Percentiles rank a stretch among this genome's conserved stretches.
These are phyloP conservation scores for Aquatica leii DNA, from an alignment of 2,888 invertebrate species.

Conservation along the genomic window DNA sequence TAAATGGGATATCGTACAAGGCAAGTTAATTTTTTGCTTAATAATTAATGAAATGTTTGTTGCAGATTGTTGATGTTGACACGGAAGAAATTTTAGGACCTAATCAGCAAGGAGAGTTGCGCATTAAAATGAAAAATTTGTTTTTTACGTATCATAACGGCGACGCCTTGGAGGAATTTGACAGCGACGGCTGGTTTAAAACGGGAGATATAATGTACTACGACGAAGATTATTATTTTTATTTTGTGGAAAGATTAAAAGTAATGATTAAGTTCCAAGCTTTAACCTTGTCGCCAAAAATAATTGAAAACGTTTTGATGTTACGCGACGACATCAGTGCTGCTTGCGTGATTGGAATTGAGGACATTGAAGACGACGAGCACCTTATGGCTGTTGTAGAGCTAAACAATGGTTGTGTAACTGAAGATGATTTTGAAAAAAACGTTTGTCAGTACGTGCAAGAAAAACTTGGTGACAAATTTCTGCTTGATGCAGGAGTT, in stretches of 20 bases:
- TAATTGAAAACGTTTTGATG: slow-evolving; percentile 45
- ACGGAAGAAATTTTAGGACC: slow-evolving; percentile 60
- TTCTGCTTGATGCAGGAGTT: too few species aligned
- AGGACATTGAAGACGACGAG: too few species aligned
- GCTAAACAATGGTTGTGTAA: too few species aligned
- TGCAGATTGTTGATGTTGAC: slow-evolving; percentile 58
- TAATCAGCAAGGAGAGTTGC: slow-evolving; percentile 63
- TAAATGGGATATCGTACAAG: too few species aligned
- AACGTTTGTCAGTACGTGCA: too few species aligned
- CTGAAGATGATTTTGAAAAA: too few species aligned
- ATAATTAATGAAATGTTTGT: too few species aligned
- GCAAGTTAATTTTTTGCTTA: too few species aligned
- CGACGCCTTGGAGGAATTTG: slow-evolving; percentile 59
- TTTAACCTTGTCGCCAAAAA: slow-evolving; percentile 60
- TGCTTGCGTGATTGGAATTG: too few species aligned
- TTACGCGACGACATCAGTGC: too few species aligned
- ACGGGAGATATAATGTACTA: slow-evolving; percentile 65
- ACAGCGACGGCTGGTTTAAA: slow-evolving; percentile 62
- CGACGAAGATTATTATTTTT: slow-evolving; percentile 62
- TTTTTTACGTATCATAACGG: slow-evolving; percentile 62
- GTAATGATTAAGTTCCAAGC: slow-evolving; percentile 63
- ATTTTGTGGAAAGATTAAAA: slow-evolving; percentile 63
- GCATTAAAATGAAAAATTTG: slow-evolving; percentile 57
- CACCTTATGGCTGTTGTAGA: too few species aligned
- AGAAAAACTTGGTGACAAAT: too few species aligned